Evolutionary conservation across 2,888 invertebrate species (phyloP), one percentile per base, ranked within the genome.

Genomic region (Brenthis ino): DNA sequence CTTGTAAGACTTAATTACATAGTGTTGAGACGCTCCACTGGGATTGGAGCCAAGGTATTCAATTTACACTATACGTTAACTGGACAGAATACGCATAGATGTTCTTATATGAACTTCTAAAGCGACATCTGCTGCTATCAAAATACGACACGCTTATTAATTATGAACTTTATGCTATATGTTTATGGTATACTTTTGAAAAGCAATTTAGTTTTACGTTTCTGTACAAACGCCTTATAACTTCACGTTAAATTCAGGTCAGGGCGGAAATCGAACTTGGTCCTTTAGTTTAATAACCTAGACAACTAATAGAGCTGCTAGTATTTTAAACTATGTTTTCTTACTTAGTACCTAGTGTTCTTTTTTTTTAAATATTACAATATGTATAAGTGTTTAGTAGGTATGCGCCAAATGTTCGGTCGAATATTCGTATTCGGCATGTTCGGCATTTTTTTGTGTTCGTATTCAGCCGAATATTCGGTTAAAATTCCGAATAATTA

Each of bases 21-120:
- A 24, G 50, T 61, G 51, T 37, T 61, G 60, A 64, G 54, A 67
- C 63, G 63, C 66, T 54, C 68, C 53, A 70, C 50, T 68, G 72
- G 69, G 69, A 69, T 57, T 50, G 60, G 51, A 68, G 73, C 73
- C 73, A 73, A 73, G 68, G 50, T 68, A 70, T 72, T 72, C 73
- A 73, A 73, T 73, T 72, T 66, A 66, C 71, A 66, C 47, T 67
- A 57, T 55, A 65, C 63, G 68, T 61, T 65, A 69, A 64, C 72
- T 63, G 43, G 55, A 57, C 65, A 63, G 56, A 61, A 63, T 63
- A 43, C 37, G 53, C 53, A 53, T 67, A 63, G 58, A 67, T 61
- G 51, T 37, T 14, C 50, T 56, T 63, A 56, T 67, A 57, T 63
- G 61, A 48, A 58, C 33, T 50, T 48, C 54, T 20, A 47, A 55